Conservation (phyloP, 1,140 invertebrate genomes). For the Platorchestia sp. region DNA sequence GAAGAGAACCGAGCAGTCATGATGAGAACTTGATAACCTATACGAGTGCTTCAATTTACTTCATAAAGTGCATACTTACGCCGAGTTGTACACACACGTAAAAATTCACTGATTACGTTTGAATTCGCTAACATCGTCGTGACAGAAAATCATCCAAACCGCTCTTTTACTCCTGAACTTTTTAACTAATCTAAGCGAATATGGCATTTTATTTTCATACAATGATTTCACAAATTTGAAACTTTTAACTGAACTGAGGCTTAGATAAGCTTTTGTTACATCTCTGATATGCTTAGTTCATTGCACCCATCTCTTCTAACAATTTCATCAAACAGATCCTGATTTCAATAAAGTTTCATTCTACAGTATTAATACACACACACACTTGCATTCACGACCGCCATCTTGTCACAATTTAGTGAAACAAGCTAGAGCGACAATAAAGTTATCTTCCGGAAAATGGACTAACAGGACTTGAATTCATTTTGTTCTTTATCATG, state of each 20-base stretch:
- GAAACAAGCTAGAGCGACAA: background rate
- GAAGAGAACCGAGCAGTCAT: background rate
- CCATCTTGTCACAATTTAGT: background rate
- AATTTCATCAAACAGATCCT: background rate
- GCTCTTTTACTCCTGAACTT: background rate
- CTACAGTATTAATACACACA: background rate
- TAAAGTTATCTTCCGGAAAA: background rate
- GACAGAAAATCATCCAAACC: background rate
- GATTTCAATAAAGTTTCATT: background rate
- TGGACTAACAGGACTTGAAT: background rate
- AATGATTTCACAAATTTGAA: no score
- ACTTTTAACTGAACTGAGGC: no score
- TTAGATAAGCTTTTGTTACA: background rate
- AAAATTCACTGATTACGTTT: background rate
- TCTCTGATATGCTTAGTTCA: background rate
- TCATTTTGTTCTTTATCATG: background rate
- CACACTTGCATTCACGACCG: no score
- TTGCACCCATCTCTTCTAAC: background rate
- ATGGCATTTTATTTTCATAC: background rate
- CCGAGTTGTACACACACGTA: background rate
- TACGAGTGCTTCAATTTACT: background rate
- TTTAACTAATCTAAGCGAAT: background rate
- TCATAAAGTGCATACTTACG: no score
- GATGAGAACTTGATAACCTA: no score
- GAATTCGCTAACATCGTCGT: background rate